Evolutionary conservation across 2,113 vertebrate species (phyloP).

Genomic region (Pungitius pungitius): DNA sequence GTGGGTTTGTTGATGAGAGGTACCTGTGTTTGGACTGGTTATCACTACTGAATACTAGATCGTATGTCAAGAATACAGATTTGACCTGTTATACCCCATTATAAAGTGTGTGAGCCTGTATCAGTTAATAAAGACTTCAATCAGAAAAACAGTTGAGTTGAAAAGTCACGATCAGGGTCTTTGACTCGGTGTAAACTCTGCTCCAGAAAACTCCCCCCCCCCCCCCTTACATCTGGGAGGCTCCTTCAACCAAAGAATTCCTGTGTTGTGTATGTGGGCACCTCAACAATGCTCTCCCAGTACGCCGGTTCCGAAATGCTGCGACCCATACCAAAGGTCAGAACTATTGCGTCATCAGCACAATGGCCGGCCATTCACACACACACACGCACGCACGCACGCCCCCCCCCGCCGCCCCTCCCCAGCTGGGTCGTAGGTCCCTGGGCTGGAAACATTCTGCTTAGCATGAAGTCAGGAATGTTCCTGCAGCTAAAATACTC

Average conservation of each 20-base stretch:
- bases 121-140: too few relatives aligned
- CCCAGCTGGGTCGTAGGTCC: background rate
- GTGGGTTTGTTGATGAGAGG: background rate
- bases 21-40: background rate
- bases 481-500: constrained; percentile 5
- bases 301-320: constrained; percentile 34
- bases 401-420: background rate
- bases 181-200: background rate
- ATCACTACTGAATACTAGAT: background rate
- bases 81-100: too few relatives aligned
- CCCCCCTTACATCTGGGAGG: background rate
- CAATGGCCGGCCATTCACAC: constrained; percentile 53
- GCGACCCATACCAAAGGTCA: constrained; percentile 47
- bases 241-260: constrained; percentile 32
- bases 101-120: too few relatives aligned
- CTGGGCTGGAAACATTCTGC: constrained; percentile 27
- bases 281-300: constrained; percentile 62
- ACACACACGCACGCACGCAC: background rate
- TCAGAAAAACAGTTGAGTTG: too few relatives aligned
- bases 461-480: constrained; percentile 34
- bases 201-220: constrained; percentile 9
- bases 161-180: too few relatives aligned
- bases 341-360: constrained; percentile 47
- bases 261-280: constrained; percentile 40
- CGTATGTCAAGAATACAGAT: too few relatives aligned